phyloP scores from a whole-genome alignment of 2,113 vertebrate species.

The Pangasianodon gigas region DNA sequence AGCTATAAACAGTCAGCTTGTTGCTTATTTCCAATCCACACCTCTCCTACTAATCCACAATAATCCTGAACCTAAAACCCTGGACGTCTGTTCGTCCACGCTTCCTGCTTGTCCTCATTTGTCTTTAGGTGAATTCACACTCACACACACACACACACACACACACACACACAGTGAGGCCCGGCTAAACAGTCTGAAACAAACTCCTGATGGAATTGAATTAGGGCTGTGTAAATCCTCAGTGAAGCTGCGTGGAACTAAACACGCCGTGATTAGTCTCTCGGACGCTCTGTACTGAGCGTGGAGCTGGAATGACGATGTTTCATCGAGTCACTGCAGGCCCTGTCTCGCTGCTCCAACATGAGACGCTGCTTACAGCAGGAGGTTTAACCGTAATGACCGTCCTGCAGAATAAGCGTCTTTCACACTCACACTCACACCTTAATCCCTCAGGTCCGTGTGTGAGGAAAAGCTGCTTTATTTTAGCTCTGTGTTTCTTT shows the following conservation, averaged over 20 bases:
- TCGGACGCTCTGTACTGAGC: neutral
- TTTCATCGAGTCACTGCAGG: neutral
- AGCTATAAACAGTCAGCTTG: neutral
- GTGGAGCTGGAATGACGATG: neutral
- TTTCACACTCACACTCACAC: neutral
- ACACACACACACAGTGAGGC: neutral
- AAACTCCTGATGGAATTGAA: neutral
- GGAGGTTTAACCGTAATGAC: neutral
- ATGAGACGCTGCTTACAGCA: neutral
- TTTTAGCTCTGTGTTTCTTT: neutral
- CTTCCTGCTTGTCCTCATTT: neutral
- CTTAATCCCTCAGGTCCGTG: neutral
- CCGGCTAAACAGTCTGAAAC: neutral
- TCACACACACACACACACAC: slow-evolving; percentile 6
- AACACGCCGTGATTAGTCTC: neutral
- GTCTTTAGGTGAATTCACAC: neutral
- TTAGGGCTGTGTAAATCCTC: neutral
- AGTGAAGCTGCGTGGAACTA: slow-evolving; percentile 5
- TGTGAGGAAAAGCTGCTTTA: neutral
- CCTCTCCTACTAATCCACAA: neutral
- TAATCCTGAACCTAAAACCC: neutral
- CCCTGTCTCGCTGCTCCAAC: neutral
- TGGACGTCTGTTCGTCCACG: neutral
- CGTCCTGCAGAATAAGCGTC: neutral
- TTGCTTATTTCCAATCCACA: neutral